These are phyloP conservation scores for Hyles vespertilio DNA, from an alignment of 1,140 invertebrate genomes.

Conservation along the genomic window DNA sequence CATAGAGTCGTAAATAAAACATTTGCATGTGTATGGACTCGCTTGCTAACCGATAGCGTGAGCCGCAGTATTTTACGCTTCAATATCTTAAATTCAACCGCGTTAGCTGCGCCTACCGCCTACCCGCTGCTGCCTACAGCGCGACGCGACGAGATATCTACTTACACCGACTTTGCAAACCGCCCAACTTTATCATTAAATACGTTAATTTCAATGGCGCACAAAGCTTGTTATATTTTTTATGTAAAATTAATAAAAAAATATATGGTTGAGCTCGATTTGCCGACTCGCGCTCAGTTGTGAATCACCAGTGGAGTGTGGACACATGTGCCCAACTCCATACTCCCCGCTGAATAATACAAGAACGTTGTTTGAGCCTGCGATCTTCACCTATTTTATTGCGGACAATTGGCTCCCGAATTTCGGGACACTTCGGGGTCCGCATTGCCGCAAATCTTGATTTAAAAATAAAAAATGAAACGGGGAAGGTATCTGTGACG, in stretches of 20 bases:
- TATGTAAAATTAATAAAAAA: slow-evolving; percentile 1
- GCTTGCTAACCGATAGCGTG: no score
- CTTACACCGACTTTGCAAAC: no score
- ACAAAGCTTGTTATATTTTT: no score
- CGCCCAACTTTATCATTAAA: no score
- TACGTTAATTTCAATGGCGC: no score
- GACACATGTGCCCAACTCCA: slow-evolving; percentile 53
- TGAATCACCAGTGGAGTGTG: slow-evolving; percentile 54
- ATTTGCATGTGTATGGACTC: no score
- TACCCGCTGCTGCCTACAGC: no score
- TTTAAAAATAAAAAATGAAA: slow-evolving; percentile 26
- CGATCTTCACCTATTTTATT: slow-evolving; percentile 61
- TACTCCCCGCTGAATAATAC: slow-evolving; percentile 52
- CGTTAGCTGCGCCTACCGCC: no score
- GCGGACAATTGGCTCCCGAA: slow-evolving; percentile 55
- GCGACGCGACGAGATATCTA: no score
- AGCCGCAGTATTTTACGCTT: no score
- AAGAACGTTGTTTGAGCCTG: slow-evolving; percentile 48
- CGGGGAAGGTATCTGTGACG: slow-evolving; percentile 13
- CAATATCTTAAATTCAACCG: no score
- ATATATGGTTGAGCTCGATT: slow-evolving; percentile 11
- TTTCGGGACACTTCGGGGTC: slow-evolving; percentile 25
- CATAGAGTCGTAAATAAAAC: no score
- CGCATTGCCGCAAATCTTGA: slow-evolving; percentile 15
- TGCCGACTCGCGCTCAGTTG: slow-evolving; percentile 22